These are phyloP conservation scores for Rhynchomys soricoides DNA, from an alignment of 2,113 vertebrate genomes.

Conservation along the genomic window DNA sequence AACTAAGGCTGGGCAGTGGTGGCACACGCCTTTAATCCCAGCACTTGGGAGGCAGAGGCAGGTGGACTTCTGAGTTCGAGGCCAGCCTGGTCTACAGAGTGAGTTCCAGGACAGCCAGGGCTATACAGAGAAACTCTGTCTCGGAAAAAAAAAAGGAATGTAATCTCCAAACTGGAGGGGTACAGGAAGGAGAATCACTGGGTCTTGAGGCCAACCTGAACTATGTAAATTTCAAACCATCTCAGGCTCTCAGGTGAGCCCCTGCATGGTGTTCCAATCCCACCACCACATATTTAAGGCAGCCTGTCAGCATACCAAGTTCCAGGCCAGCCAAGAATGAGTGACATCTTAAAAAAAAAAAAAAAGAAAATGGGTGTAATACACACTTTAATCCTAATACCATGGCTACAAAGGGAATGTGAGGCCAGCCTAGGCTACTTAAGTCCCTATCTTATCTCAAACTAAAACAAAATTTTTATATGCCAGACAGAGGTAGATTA, in stretches of 20 bases:
- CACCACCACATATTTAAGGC: neutral
- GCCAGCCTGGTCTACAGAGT: too few species aligned
- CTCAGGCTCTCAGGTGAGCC: neutral
- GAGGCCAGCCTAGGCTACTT: neutral
- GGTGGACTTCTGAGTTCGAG: too few species aligned
- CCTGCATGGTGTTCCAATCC: neutral
- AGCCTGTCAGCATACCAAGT: neutral
- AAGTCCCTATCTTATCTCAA: neutral
- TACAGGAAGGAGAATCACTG: neutral
- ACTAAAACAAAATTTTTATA: neutral
- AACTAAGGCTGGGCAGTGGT: too few species aligned
- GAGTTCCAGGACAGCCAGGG: too few species aligned
- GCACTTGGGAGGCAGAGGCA: too few species aligned
- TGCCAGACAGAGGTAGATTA: neutral
- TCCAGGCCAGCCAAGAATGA: neutral
- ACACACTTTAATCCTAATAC: neutral
- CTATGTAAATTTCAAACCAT: neutral
- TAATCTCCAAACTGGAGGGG: neutral
- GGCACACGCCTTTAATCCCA: too few species aligned
- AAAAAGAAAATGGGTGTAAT: neutral
- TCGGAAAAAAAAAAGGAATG: too few species aligned
- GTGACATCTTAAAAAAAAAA: neutral
- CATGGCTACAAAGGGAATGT: neutral
- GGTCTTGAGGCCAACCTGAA: neutral
- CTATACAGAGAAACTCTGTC: too few species aligned